Evolutionary conservation across 2,888 invertebrate species (phyloP), one percentile per base, ranked within the genome.

Genomic region (Platypus cylindrus): DNA sequence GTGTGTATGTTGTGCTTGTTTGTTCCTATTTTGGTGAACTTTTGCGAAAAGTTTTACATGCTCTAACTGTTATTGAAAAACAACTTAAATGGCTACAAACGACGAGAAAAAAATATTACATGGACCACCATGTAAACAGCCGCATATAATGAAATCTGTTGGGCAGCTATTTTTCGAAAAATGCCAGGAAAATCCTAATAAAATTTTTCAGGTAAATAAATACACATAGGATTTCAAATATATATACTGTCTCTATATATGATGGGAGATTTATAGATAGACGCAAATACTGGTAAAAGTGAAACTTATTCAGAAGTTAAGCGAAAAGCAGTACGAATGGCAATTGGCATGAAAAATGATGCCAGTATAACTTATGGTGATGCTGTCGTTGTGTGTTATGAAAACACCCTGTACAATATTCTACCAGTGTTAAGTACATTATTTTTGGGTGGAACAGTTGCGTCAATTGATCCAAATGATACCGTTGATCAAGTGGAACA

Each of bases 181-280:
- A 13, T 31, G 30, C 17, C 29, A 36, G 3, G 29, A 36, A 23
- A 17, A 32, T 26, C 30, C 33, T 8, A 25, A 40, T 3, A 36
- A 33, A 15, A 15, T 36, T 23, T 36, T 36, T 26, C 36, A 40
- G 34, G 36, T 40, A 23, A 17, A 22, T 18, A 12, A n/a, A n/a
- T n/a, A n/a, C n/a, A n/a, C n/a, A 7, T 8, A 8, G 8, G 22
- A 8, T 8, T n/a, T n/a, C n/a, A n/a, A n/a, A n/a, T n/a, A n/a
- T n/a, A 20, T 20, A 20, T 20, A 20, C 9, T 20, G 9, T 20
- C 7, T 20, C 7, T 20, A 20, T 20, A 20, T 20, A 20, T 20
- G 7, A 20, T 20, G 20, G 5, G n/a, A n/a, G n/a, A n/a, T n/a
- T n/a, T n/a, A n/a, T 26, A 41, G 41, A 41, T 41, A n/a, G 41